Base-by-base conservation (phyloP, 2,888 invertebrate species). In the Taenaris catops region DNA sequence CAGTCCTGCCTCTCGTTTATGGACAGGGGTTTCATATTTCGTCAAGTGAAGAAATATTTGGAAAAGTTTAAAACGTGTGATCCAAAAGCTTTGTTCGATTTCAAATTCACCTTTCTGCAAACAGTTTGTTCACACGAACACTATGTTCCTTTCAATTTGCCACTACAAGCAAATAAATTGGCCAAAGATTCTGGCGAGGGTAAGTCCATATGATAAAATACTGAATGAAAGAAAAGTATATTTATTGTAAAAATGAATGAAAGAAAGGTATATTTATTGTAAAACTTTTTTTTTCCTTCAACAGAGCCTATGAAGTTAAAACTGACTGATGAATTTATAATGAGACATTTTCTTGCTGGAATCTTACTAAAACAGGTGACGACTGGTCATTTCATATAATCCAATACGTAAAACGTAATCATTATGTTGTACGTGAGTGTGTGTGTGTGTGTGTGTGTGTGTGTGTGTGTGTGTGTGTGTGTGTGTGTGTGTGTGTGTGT, bases 61-160 rank as follows among this genome's bases (percentile, higher is more conserved):
- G 94, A 94, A 41, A 94, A 94, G 61, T 96, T 97, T 71, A 92
- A 92, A 42, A 90, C 93, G 0, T 94, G 94, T 12, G 96, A 96
- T 75, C 88, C 90, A 0, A 90, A 96, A 63, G 89, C 92, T 0
- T 80, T 98, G 14, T 94, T 96, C 56, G 96, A 96, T 58, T 95
- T 94, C 71, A 98, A 98, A 83, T 96, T 97, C 63, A 93, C 94
- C 38, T 97, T 98, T 65, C 83, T 99, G 27, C 94, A 95, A 72
- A 94, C 96, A 24, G 91, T 99, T 25, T 96, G 96, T 63, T 93
- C 93, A 17, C 98, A 99, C 63, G 98, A 99, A 67, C 98, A 99
- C 73, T 98, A 93, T 66, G 92, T 98, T 29, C 94, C 96, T 0
- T 92, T 98, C 56, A 97, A 97, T 75, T 88, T 98, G 58, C 98